phyloP scores from a whole-genome alignment of 2,113 vertebrate genomes.

The Nesoenas mayeri region DNA sequence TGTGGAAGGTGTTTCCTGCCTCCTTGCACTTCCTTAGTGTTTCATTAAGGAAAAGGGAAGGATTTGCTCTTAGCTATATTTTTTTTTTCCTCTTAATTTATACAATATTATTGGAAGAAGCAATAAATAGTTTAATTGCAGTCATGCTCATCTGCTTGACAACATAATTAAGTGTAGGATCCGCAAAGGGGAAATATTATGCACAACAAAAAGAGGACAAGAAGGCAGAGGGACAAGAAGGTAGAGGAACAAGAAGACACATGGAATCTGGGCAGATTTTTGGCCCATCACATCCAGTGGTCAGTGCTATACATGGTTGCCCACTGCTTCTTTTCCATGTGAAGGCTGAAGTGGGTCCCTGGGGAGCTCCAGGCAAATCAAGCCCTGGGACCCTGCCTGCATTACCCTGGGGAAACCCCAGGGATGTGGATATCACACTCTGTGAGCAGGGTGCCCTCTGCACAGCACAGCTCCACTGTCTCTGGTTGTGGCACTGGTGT shows the following conservation, averaged over 20 bases:
- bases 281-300: background rate
- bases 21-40: background rate
- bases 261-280: background rate
- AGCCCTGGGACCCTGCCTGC: accelerated
- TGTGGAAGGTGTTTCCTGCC: background rate
- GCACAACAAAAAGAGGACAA: background rate
- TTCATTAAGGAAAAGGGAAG: background rate
- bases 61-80: background rate
- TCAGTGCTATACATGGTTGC: background rate
- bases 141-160: background rate
- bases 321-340: background rate
- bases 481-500: accelerated
- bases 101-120: background rate
- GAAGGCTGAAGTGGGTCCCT: background rate
- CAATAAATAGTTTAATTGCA: background rate
- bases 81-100: background rate
- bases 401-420: too few species aligned
- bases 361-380: background rate
- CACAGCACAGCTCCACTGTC: background rate
- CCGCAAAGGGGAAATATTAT: background rate
- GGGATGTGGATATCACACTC: accelerated
- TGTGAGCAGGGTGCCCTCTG: accelerated
- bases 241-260: background rate
- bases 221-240: background rate
- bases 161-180: background rate